Conservation (phyloP, 2,888 invertebrate genomes). For the Globia sparganii region DNA sequence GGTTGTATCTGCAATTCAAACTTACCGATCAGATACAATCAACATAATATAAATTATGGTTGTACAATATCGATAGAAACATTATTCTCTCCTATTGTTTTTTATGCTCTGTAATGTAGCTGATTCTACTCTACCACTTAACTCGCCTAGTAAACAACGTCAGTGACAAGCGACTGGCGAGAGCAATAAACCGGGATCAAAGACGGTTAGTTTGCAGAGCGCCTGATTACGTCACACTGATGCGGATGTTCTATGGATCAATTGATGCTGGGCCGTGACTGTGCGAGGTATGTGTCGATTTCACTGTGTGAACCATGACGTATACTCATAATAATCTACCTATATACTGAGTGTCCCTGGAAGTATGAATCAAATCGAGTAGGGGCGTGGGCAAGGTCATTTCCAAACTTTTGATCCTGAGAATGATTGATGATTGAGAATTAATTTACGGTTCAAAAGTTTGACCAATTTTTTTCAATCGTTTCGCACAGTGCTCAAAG, state of each 20-base stretch:
- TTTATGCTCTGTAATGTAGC: no score
- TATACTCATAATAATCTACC: no score
- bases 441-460: no score
- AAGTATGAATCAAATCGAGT: no score
- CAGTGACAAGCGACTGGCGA: slow-evolving; percentile 8
- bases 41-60: background rate
- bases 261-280: slow-evolving; percentile 33
- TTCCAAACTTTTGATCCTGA: no score
- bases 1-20: background rate
- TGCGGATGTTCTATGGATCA: slow-evolving; percentile 48
- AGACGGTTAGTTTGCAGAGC: slow-evolving; percentile 36
- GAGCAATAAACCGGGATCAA: slow-evolving; percentile 50
- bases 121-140: slow-evolving; percentile 1
- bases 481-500: no score
- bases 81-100: background rate
- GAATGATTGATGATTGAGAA: no score
- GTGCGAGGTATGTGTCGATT: slow-evolving; percentile 17
- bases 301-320: background rate
- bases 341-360: no score
- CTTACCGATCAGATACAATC: background rate
- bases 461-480: no score
- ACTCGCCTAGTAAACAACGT: slow-evolving; percentile 6
- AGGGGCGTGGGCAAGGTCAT: no score
- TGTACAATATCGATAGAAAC: background rate
- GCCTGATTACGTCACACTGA: slow-evolving; percentile 38